Evolutionary conservation across 2,888 invertebrate species (phyloP), one percentile per base, ranked within the genome.

Genomic region (Hydrotaea cyrtoneurina): DNA sequence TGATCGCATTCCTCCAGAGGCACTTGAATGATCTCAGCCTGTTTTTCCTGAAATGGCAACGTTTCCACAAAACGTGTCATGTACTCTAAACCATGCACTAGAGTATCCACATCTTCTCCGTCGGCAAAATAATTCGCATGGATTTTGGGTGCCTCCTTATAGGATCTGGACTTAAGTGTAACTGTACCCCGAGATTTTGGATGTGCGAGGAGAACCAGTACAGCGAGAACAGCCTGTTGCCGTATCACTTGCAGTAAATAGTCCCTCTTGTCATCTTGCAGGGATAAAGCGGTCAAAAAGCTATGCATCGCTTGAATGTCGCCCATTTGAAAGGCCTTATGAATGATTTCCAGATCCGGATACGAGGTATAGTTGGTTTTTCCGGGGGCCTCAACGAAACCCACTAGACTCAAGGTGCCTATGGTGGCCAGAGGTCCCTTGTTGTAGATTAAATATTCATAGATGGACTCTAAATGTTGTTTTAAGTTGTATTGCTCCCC

Each of bases 41-140:
- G 89, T 11, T 91, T 87, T 86, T 89, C 87, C 81, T 89, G 89
- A 82, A 94, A 93, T 0, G 92, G 86, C 36, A 89, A 71, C 0
- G 94, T 94, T 10, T 91, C 77, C 39, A 92, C 88, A 11, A 94
- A 87, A 76, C 90, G 90, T n/a, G 91, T 87, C 15, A 92, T 85
- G 62, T 92, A 92, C 71, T 92, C 88, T n/a, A 94, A 89, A 0
- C 92, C 93, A 72, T 92, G 90, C 1, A 93, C 86, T 17, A 94
- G 91, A 0, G 92, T 92, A 46, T 93, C 88, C 0, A 94, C 86
- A 88, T 96, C 96, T 78, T 93, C 91, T 0, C 91, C 89, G n/a
- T 95, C 93, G 0, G 92, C 89, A 36, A 96, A 93, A 89, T 95
- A 96, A 87, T 95, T 95, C 0, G 95, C 92, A 87, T 94, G 92